Percentiles rank a stretch among this genome's conserved stretches.
phyloP scores from a whole-genome alignment of 2,113 vertebrate species.

The Trogon surrucura region DNA sequence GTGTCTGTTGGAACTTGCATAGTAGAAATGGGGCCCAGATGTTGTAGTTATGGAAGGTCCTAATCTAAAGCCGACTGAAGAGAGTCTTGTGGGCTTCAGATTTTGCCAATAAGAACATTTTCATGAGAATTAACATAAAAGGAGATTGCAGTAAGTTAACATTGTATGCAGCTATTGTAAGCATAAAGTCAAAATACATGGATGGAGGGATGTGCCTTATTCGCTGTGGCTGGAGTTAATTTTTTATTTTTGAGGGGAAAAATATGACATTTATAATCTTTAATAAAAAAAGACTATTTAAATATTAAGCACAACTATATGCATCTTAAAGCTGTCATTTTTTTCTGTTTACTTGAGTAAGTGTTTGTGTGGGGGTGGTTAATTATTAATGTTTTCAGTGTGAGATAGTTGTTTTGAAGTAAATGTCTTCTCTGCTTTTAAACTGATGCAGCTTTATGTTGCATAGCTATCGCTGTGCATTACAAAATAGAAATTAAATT shows the following conservation, averaged over 20 bases:
- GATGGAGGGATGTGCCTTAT: background rate
- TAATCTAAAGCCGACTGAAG: conserved; percentile 25
- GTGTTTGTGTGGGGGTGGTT: background rate
- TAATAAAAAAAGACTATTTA: background rate
- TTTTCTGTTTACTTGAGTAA: background rate
- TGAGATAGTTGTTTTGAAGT: background rate
- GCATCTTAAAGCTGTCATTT: background rate
- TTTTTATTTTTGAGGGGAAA: background rate
- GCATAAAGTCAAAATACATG: background rate
- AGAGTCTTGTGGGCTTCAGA: conserved; percentile 22
- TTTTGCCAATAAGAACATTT: background rate
- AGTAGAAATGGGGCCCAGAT: conserved; percentile 31
- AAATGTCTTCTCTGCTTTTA: background rate
- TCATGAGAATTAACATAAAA: background rate
- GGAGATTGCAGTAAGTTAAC: background rate
- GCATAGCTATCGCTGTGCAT: background rate
- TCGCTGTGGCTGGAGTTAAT: background rate
- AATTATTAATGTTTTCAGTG: background rate
- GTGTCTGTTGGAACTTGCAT: background rate
- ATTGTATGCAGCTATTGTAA: background rate
- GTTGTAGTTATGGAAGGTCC: conserved; percentile 44
- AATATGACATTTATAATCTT: background rate
- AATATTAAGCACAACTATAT: background rate
- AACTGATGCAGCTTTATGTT: background rate
- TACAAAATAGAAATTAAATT: background rate